Percentiles rank a stretch among this genome's conserved stretches.
phyloP scores from a whole-genome alignment of 2,113 vertebrate species.

The Hemibagrus wyckioides region DNA sequence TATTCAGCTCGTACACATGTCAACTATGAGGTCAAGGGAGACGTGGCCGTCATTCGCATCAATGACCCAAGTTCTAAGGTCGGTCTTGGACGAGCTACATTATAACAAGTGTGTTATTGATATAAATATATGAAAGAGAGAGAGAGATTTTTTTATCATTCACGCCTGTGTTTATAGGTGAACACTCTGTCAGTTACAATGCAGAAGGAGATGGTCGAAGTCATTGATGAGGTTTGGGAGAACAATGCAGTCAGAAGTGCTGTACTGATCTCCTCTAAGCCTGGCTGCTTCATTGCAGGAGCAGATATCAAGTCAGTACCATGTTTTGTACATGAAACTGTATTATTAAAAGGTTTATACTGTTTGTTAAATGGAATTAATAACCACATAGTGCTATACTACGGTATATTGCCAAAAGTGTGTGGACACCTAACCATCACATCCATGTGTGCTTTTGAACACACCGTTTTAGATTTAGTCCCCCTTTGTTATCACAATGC shows the following conservation, averaged over 20 bases:
- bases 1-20: constrained; percentile 83
- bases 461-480: background rate
- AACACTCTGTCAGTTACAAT: constrained; percentile 87
- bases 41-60: constrained; percentile 89
- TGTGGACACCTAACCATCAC: background rate
- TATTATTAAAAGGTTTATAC: background rate
- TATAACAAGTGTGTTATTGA: too few species aligned
- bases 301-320: constrained; percentile 90
- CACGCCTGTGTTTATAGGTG: constrained; percentile 72
- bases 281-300: constrained; percentile 92
- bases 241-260: constrained; percentile 80
- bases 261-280: constrained; percentile 92
- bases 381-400: background rate
- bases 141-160: background rate
- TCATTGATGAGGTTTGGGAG: constrained; percentile 89
- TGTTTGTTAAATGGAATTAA: background rate
- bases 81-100: background rate
- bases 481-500: background rate
- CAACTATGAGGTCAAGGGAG: constrained; percentile 87
- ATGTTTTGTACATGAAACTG: background rate
- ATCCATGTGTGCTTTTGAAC: background rate
- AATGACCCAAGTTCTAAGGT: constrained; percentile 93
- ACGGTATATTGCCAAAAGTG: background rate
- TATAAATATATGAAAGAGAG: background rate
- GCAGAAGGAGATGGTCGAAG: constrained; percentile 79